Evolutionary conservation across 2,113 vertebrate genomes (phyloP), one percentile per base, ranked within the genome.

Genomic region (Corythornis madagascariensis): DNA sequence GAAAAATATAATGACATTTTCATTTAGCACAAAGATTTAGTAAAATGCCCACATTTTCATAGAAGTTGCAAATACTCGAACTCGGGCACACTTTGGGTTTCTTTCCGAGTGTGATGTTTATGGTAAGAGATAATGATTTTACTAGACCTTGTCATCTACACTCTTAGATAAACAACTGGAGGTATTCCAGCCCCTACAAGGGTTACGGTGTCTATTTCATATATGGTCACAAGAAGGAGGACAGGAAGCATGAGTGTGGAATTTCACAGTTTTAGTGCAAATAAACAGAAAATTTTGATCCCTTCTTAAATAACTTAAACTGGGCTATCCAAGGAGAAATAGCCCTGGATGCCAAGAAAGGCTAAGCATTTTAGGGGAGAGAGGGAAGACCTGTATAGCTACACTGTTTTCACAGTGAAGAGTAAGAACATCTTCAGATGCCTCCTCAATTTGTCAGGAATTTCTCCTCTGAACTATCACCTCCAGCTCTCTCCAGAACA

Each of bases 371-470:
- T 35, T 3, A 55, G 33, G 4, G 9, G 4, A 38, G 16, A 79
- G 35, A 61, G 16, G 38, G 38, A 83, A 77, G 33, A 31, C 22
- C 52, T 77, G 43, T 31, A 29, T 12, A 81, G 20, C 55, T 75
- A 76, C 70, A n/a, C 21, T 15, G 38, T 42, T 16, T 7, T 6
- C 83, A 73, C 29, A 33, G 71, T 64, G 60, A 20, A 64, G 56
- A 43, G 67, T 70, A 95, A 63, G 82, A 92, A 79, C 47, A 45
- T 73, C 82, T 72, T 82, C 55, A 77, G 85, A 73, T 80, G 55
- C 31, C 82, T 85, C 50, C 71, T 92, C 93, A 91, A 73, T 91
- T 91, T 89, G 67, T 92, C 71, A 83, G 75, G 33, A 87, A 83
- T 92, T 80, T 84, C 74, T 94, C 71, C 79, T 86, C 75, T 83